phyloP scores from a whole-genome alignment of 2,797 vertebrate genomes.

The Cyclura pinguis region DNA sequence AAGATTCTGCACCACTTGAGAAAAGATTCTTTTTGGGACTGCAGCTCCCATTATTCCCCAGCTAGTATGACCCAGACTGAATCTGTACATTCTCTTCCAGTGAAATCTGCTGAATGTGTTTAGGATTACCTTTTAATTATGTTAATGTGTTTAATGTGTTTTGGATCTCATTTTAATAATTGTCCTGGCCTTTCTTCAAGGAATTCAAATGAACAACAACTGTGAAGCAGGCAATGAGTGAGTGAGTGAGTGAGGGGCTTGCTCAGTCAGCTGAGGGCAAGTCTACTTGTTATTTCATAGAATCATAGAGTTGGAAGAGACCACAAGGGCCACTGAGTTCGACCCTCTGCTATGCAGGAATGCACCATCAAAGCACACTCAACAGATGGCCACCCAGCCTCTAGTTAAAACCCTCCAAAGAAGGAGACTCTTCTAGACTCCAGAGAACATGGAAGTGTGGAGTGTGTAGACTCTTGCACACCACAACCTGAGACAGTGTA shows the following conservation, averaged over 20 bases:
- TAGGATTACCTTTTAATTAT: background rate
- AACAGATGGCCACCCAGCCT: too few relatives aligned
- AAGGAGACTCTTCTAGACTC: too few relatives aligned
- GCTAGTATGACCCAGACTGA: background rate
- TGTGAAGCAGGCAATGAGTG: background rate
- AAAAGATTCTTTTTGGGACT: background rate
- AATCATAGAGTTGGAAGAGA: too few relatives aligned
- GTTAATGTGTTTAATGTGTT: background rate
- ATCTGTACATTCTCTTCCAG: background rate
- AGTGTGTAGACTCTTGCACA: too few relatives aligned
- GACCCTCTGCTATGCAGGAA: too few relatives aligned
- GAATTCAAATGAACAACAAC: background rate
- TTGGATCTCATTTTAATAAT: too few relatives aligned
- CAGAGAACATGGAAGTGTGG: too few relatives aligned
- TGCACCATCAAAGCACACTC: too few relatives aligned
- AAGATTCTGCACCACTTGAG: background rate
- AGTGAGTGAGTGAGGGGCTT: background rate
- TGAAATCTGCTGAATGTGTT: background rate
- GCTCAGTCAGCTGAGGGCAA: background rate
- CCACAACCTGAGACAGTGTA: too few relatives aligned
- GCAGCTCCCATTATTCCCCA: background rate
- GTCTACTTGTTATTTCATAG: background rate
- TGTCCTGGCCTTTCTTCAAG: background rate
- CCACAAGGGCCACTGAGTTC: too few relatives aligned
- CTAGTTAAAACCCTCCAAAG: too few relatives aligned